phyloP scores from a whole-genome alignment of 2,113 vertebrate genomes.

The Pituophis catenifer region DNA sequence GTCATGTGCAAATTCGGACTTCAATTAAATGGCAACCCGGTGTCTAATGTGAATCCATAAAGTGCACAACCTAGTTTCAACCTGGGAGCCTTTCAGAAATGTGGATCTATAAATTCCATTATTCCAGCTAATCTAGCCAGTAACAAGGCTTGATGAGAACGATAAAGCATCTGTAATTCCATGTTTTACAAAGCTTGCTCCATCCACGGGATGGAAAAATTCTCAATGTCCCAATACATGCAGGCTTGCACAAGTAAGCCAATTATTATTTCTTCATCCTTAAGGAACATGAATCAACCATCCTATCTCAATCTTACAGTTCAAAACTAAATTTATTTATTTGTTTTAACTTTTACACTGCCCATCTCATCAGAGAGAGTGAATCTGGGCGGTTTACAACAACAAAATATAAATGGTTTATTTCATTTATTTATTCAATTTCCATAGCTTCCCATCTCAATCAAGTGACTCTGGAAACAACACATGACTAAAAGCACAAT shows the following conservation, averaged over 20 bases:
- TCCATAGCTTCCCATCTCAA: not conserved
- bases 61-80: not conserved
- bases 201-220: not conserved
- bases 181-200: not conserved
- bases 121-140: not conserved
- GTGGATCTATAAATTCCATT: not conserved
- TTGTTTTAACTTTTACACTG: not conserved
- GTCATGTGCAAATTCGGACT: not conserved
- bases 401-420: not conserved
- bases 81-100: not conserved
- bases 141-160: not conserved
- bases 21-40: not conserved
- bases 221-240: not conserved
- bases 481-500: not conserved
- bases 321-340: not conserved
- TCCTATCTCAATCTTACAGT: not conserved
- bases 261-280: not conserved
- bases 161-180: not conserved
- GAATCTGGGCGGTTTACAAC: not conserved
- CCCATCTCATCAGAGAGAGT: not conserved
- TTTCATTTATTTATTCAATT: not conserved
- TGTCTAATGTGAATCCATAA: not conserved
- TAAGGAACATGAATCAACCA: not conserved
- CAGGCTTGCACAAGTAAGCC: not conserved
- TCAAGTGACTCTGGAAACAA: not conserved